Evolutionary conservation across 2,888 invertebrate genomes (phyloP).

Genomic region (Lasioglossum marginatum): DNA sequence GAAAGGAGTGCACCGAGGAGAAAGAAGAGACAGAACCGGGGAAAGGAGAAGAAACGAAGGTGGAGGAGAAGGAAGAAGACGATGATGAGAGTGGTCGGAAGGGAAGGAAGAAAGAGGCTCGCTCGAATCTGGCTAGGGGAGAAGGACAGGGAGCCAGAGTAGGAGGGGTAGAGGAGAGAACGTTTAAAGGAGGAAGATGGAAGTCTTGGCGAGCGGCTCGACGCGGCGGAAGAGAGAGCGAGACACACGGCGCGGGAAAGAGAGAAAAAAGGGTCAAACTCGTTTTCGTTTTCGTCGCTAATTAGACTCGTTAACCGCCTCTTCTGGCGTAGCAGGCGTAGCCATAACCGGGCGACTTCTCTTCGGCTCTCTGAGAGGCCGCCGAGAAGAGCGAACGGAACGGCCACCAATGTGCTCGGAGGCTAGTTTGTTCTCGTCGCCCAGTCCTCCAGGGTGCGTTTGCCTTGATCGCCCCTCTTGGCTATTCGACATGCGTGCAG

Average conservation of each 20-base stretch:
- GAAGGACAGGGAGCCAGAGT: slow-evolving; percentile 29
- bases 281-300: slow-evolving; percentile 85
- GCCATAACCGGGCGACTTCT: slow-evolving; percentile 83
- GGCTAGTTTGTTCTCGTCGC: slow-evolving; percentile 82
- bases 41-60: slow-evolving; percentile 1
- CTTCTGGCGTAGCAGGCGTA: slow-evolving; percentile 78
- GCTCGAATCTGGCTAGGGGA: slow-evolving; percentile 14
- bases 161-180: slow-evolving; percentile 20
- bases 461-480: slow-evolving; percentile 75
- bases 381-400: slow-evolving; percentile 68
- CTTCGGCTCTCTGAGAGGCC: slow-evolving; percentile 71
- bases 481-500: slow-evolving; percentile 71
- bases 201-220: slow-evolving; percentile 19
- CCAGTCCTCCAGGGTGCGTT: slow-evolving; percentile 83
- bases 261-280: slow-evolving; percentile 82
- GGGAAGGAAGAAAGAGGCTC: slow-evolving; percentile 50
- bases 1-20: neutral
- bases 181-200: slow-evolving; percentile 45
- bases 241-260: slow-evolving; percentile 34
- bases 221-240: slow-evolving; percentile 29
- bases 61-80: neutral
- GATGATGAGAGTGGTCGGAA: slow-evolving; percentile 29
- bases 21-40: neutral
- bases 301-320: slow-evolving; percentile 85
- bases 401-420: slow-evolving; percentile 76